Percentiles rank a stretch among this genome's conserved stretches.
These are phyloP conservation scores for Aotus griseimembra DNA, from an alignment of 2,797 vertebrate species.

Conservation along the genomic window DNA sequence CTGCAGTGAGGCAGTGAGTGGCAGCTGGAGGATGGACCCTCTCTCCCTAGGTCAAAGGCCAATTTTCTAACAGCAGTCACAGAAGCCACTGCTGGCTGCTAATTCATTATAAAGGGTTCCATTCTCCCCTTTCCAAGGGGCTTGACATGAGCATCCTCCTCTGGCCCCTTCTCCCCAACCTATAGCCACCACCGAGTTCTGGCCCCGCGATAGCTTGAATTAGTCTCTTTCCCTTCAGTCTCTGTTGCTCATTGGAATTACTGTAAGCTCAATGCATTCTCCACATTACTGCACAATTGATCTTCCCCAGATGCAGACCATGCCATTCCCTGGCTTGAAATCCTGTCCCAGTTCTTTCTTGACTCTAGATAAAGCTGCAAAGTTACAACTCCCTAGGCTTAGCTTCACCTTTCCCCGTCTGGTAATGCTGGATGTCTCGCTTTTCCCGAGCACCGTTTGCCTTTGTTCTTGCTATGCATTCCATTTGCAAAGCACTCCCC, in stretches of 20 bases:
- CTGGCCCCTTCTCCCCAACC: neutral
- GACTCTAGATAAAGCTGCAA: neutral
- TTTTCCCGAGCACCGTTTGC: neutral
- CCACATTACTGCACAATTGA: neutral
- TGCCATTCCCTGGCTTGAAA: neutral
- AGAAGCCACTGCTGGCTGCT: neutral
- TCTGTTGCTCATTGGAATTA: neutral
- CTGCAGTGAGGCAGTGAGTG: neutral
- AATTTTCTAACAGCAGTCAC: neutral
- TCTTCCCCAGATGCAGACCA: neutral
- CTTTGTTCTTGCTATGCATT: neutral
- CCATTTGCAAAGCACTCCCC: neutral
- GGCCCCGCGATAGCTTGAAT: neutral
- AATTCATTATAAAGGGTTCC: neutral
- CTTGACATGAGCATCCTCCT: neutral
- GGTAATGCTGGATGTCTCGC: neutral
- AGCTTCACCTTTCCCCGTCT: neutral
- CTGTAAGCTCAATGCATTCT: neutral
- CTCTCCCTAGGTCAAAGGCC: neutral
- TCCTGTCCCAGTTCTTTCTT: neutral
- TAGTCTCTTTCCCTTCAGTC: neutral
- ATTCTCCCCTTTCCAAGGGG: neutral
- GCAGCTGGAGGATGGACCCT: neutral
- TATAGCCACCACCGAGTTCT: neutral
- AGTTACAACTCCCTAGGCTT: neutral